Conservation (phyloP, 2,797 vertebrate genomes). For the Salarias fasciatus region DNA sequence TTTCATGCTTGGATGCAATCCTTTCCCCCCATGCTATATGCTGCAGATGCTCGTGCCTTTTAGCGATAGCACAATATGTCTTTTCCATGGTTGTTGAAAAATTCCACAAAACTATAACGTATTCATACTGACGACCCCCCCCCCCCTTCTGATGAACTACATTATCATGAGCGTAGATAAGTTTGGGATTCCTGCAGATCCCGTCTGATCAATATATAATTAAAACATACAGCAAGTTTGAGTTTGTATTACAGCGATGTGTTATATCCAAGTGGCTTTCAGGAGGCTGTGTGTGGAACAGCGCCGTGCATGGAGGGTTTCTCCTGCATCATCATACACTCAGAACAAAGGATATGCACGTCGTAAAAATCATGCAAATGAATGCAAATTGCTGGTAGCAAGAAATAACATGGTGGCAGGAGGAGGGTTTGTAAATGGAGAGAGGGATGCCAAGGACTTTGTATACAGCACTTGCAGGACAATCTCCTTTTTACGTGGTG, state of each 20-base stretch:
- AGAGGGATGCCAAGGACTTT: slow-evolving; percentile 58
- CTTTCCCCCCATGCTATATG: slow-evolving; percentile 56
- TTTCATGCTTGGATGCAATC: slow-evolving; percentile 73
- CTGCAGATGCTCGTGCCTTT: slow-evolving; percentile 63
- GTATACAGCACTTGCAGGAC: slow-evolving; percentile 57
- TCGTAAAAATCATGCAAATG: slow-evolving; percentile 90
- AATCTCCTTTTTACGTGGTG: slow-evolving; percentile 50
- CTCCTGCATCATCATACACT: slow-evolving; percentile 86
- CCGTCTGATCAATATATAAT: slow-evolving; percentile 57
- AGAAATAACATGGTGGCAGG: slow-evolving; percentile 62
- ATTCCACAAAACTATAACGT: slow-evolving; percentile 57
- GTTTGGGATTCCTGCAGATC: slow-evolving; percentile 45
- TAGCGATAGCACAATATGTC: slow-evolving; percentile 66
- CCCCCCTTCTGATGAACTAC: slow-evolving; percentile 42
- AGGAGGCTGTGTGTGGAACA: slow-evolving; percentile 50
- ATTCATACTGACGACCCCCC: slow-evolving; percentile 15
- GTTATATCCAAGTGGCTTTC: slow-evolving; percentile 66
- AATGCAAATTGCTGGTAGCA: slow-evolving; percentile 85
- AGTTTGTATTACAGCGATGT: slow-evolving; percentile 41
- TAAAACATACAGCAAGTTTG: slow-evolving; percentile 52
- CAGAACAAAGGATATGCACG: slow-evolving; percentile 90
- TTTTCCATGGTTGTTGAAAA: slow-evolving; percentile 60
- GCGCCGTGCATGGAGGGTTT: slow-evolving; percentile 51
- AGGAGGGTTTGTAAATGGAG: slow-evolving; percentile 60
- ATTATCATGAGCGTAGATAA: slow-evolving; percentile 27